Conservation (phyloP, 1,140 invertebrate species). For the Phthorimaea operculella region DNA sequence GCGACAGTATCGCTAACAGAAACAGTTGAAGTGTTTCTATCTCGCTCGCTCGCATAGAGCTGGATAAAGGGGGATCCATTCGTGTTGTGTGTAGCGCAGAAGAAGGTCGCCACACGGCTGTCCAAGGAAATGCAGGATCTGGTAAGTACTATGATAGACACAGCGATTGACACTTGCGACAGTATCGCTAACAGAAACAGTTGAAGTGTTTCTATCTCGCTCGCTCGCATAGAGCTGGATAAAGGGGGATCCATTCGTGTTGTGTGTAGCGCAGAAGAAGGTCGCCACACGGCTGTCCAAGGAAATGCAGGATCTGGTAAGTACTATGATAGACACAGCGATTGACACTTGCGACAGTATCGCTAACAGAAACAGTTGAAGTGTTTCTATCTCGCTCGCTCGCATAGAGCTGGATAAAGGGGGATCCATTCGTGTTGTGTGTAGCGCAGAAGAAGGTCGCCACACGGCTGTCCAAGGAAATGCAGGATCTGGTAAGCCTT, state of each 20-base stretch:
- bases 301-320: conserved; percentile 95
- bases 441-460: conserved; percentile 91
- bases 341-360: too few species aligned
- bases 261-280: conserved; percentile 92
- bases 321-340: too few species aligned
- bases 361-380: too few species aligned
- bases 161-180: too few species aligned
- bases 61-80: conserved; percentile 94
- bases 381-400: too few species aligned
- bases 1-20: too few species aligned
- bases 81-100: conserved; percentile 91
- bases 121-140: conserved; percentile 95
- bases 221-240: conserved; percentile 86
- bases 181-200: too few species aligned
- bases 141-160: too few species aligned
- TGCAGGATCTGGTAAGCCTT: conserved; percentile 91
- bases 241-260: conserved; percentile 94
- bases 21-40: too few species aligned
- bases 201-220: too few species aligned
- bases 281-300: conserved; percentile 85
- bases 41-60: conserved; percentile 85
- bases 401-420: conserved; percentile 89
- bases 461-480: conserved; percentile 87
- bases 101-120: conserved; percentile 85
- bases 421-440: conserved; percentile 95